Evolutionary conservation across 2,888 invertebrate species (phyloP), one percentile per base, ranked within the genome.

Genomic region (Prosapia bicincta): DNA sequence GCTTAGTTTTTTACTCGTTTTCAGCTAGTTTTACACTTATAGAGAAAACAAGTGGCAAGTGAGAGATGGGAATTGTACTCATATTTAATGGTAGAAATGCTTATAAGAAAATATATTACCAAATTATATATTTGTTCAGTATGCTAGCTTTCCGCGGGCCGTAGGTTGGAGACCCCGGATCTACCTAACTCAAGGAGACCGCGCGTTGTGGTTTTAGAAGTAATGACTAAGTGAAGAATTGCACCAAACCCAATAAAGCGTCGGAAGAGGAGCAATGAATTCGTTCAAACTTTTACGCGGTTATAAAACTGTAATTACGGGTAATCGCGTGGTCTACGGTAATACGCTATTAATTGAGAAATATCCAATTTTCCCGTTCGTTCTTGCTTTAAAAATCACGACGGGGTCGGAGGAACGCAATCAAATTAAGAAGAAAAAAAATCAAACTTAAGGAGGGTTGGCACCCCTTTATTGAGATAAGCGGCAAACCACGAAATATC

Each of bases 371-470:
- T 54, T 54, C 54, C 54, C 54, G 54, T 54, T 20, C 54, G 20
- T 54, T 54, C 54, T 54, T 54, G 54, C 54, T 54, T 54, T 54
- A 54, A 54, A 54, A 54, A 54, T 54, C 54, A 25, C 71, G 43
- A 24, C 25, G 69, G 24, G 20, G 74, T 54, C 68, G 74, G 54
- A 38, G 68, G 20, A 20, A 74, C 26, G 69, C 74, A 74, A 74
- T 74, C 74, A 69, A 74, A 74, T 74, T 74, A 74, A 73, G 73
- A 69, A 54, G 20, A 20, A n/a, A 74, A 74, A 74, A 74, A 74
- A 74, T 68, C 74, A 54, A 74, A 74, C 69, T 26, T 38, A 26
- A 43, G 25, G 74, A 74, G 74, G 74, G 74, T 74, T 10, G 54
- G 74, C 26, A 74, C 74, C 74, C 74, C 74, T 74, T 68, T 74